Conservation (phyloP, 2,797 vertebrate species). For the Takifugu rubripes region DNA sequence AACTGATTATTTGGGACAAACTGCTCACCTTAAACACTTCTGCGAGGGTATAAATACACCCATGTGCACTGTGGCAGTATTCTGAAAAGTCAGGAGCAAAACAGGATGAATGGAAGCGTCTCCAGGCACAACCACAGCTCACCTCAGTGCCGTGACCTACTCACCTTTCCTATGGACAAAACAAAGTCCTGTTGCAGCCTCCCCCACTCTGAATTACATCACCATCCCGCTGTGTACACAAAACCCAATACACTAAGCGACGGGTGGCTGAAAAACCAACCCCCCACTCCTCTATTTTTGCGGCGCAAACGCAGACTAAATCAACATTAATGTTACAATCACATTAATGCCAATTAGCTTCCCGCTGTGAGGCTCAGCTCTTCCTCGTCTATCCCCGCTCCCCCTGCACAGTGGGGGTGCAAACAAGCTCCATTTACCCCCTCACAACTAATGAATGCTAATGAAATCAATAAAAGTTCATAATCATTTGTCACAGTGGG, state of each 20-base stretch:
- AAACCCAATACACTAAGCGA: slow-evolving; percentile 44
- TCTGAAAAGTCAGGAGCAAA: slow-evolving; percentile 8
- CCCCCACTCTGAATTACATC: slow-evolving; percentile 51
- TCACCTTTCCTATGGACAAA: slow-evolving; percentile 81
- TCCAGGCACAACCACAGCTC: slow-evolving; percentile 53
- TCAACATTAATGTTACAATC: slow-evolving; percentile 60
- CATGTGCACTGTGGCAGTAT: slow-evolving; percentile 17
- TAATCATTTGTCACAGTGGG: slow-evolving; percentile 73
- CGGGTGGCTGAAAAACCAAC: slow-evolving; percentile 22
- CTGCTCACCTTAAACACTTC: slow-evolving; percentile 11
- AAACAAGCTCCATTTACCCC: slow-evolving; percentile 22
- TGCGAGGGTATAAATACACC: background rate
- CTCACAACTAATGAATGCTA: slow-evolving; percentile 68
- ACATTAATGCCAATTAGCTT: slow-evolving; percentile 68
- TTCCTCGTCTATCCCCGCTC: slow-evolving; percentile 9
- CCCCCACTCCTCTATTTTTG: slow-evolving; percentile 23
- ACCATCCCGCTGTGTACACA: slow-evolving; percentile 60
- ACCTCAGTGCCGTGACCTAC: slow-evolving; percentile 75
- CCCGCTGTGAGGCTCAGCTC: slow-evolving; percentile 50
- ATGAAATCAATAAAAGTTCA: slow-evolving; percentile 79
- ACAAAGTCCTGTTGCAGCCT: slow-evolving; percentile 66
- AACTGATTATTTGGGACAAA: slow-evolving; percentile 34
- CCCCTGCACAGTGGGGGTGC: slow-evolving; percentile 29
- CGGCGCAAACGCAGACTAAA: slow-evolving; percentile 54
- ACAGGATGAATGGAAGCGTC: slow-evolving; percentile 47